These are phyloP conservation scores for Diadegma fenestrale DNA, from an alignment of 2,888 invertebrate species.

Conservation along the genomic window DNA sequence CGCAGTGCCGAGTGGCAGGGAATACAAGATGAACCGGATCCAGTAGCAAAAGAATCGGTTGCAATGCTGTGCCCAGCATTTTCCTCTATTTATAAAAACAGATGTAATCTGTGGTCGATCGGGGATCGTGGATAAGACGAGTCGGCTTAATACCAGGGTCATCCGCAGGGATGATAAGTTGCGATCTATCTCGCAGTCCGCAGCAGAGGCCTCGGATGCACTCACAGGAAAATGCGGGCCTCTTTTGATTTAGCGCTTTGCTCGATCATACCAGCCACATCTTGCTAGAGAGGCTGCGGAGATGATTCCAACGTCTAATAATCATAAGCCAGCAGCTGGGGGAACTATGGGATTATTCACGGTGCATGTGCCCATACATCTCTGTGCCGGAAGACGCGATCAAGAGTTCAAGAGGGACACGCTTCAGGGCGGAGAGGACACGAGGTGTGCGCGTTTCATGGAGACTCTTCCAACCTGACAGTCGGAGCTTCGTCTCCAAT, in stretches of 20 bases:
- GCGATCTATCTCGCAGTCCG: slow-evolving; percentile 6
- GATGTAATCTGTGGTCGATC: slow-evolving; percentile 3
- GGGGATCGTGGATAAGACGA: slow-evolving; percentile 3
- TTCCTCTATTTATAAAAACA: neutral
- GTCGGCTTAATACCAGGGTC: neutral
- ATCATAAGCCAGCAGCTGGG: slow-evolving; percentile 38
- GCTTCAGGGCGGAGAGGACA: slow-evolving; percentile 62
- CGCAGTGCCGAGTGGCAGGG: neutral
- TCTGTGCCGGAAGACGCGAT: slow-evolving; percentile 47
- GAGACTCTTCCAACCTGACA: slow-evolving; percentile 63
- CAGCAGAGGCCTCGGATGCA: neutral
- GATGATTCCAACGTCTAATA: slow-evolving; percentile 53
- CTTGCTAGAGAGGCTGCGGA: neutral
- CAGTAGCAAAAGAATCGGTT: slow-evolving; percentile 50
- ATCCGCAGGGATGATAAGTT: slow-evolving; percentile 24
- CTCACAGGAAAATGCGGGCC: neutral
- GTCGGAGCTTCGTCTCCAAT: slow-evolving; percentile 33
- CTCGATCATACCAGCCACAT: slow-evolving; percentile 6
- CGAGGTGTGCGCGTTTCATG: slow-evolving; percentile 65
- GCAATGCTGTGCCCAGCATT: neutral
- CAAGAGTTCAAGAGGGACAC: slow-evolving; percentile 41
- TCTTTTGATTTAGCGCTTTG: slow-evolving; percentile 30
- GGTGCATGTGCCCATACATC: slow-evolving; percentile 20
- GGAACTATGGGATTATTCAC: slow-evolving; percentile 45
- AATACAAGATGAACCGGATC: slow-evolving; percentile 15